Evolutionary conservation across 2,113 vertebrate species (phyloP), one percentile per base, ranked within the genome.

Genomic region (Thymallus thymallus): DNA sequence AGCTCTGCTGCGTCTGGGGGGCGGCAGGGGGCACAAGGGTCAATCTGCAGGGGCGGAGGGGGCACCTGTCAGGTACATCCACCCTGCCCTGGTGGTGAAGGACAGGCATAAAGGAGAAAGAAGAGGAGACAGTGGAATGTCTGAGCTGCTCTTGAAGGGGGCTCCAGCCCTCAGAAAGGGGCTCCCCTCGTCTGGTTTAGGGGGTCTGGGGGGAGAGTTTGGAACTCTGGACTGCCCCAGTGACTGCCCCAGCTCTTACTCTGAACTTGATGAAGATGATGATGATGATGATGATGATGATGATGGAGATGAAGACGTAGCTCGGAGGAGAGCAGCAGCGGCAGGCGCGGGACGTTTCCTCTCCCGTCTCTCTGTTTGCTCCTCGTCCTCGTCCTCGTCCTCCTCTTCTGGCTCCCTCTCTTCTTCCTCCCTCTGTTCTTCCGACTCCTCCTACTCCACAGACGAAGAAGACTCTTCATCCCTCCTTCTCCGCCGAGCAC

Each of bases 221-320:
- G 77, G 88, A 5, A 5, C 48, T 7, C 84, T 96, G 81, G 95
- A 96, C 85, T 98, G 95, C 4, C 94, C 95, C 69, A 98, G 95
- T 0, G 96, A 98, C 92, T 96, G 95, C 76, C 95, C 94, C 79
- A 98, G 96, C 89, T 98, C 96, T 77, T 98, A 95, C 87, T 98
- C 97, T 0, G 96, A 98, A 69, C 92, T 95, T 86, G 95, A 96
- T 3, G 96, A 98, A 86, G 92, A 93, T 12, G 35, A 41, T 1
- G n/a, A n/a, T 35, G n/a, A n/a, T n/a, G 32, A 32, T 1, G 96
- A 98, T 0, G 96, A 97, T 0, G 91, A 29, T 35, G 35, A 95
- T 24, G 93, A 93, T 6, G 83, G 77, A 81, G 91, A 92, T 1
- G 90, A 90, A 13, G 73, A 76, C 3, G 82, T 35, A n/a, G 60